Evolutionary conservation across 2,797 vertebrate species (phyloP), one percentile per base, ranked within the genome.

Genomic region (Macropodus opercularis): DNA sequence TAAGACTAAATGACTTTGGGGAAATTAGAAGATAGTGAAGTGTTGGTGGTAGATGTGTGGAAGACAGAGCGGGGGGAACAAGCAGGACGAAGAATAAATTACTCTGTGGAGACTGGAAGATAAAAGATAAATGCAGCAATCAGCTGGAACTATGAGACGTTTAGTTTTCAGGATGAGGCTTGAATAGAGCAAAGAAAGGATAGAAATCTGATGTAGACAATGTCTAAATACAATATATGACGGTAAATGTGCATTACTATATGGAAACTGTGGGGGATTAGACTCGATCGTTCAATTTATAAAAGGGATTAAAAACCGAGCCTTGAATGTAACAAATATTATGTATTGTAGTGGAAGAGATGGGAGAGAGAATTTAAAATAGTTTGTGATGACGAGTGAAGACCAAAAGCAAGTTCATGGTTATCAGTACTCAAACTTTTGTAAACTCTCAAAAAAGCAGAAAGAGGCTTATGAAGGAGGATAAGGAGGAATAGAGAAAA

Each of bases 181-280:
- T 40, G 35, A 48, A 72, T 23, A 0, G 6, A 63, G 44, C 13
- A 29, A 14, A 51, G 57, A 36, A 2, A 34, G 31, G 41, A 27
- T 1, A 19, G 11, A 29, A 38, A 34, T 27, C 8, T 17, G 12
- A 59, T 48, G 52, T 55, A 50, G 59, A 14, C 4, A 15, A 58
- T 23, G 38, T 66, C 8, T 41, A 41, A 52, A 63, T 51, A 29
- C 49, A 52, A 22, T 38, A 63, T 22, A 11, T 43, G 17, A 66
- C 72, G 69, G 36, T 32, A 65, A 72, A 72, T 55, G 26, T 75
- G 67, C 49, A 48, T n/a, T 29, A 15, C 29, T 68, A 6, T 27
- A 53, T 61, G 21, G 44, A 60, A 36, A 29, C 58, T 63, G 42
- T 32, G 72, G 68, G 39, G 55, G 49, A 67, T 2, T 2, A 22